Base-by-base conservation (phyloP, 1,140 invertebrate species). In the Drosophila bocqueti region DNA sequence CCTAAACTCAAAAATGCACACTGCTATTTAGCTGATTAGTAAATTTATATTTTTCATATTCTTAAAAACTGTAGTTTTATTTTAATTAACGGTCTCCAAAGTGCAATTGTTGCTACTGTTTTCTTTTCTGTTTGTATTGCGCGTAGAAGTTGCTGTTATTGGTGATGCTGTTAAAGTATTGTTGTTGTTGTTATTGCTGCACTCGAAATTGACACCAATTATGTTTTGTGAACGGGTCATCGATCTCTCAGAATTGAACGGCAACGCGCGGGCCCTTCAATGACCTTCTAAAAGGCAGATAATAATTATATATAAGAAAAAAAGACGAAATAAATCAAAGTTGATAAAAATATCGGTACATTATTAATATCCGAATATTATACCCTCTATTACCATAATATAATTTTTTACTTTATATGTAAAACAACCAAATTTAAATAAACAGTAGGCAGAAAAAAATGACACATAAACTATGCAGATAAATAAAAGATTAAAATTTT, bases 171-270 rank as follows among this genome's bases (percentile, higher is more conserved):
- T n/a, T 24, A 13, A 7, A 34, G 7, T 36, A 54, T 54, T 45
- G 24, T 24, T 24, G 21, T 46, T 36, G 8, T 13, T 42, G 46
- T 34, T 50, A 18, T 36, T 72, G 66, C 36, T 13, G 54, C 54
- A 52, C 69, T 61, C 58, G 34, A 69, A 89, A 81, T 81, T 89
- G 85, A 87, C 74, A 57, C 63, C 85, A 89, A 90, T 90, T 90
- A 84, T 78, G 69, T 84, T 84, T 78, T 68, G 66, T 47, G 52
- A 50, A 69, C 21, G 65, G 71, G 47, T 80, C 79, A 62, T 71
- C 68, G 81, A 79, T 84, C 69, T 52, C 36, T 49, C 24, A 36
- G 34, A 85, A 81, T 81, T 85, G 45, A 72, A 36, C 40, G 45
- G 34, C 50, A 52, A 38, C 47, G 38, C 38, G 34, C n/a, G 10